Evolutionary conservation across 53 echinoderm and acorn worm genomes (phyloP), one percentile per base, ranked within the genome.

Genomic region (Holothuria scabra): DNA sequence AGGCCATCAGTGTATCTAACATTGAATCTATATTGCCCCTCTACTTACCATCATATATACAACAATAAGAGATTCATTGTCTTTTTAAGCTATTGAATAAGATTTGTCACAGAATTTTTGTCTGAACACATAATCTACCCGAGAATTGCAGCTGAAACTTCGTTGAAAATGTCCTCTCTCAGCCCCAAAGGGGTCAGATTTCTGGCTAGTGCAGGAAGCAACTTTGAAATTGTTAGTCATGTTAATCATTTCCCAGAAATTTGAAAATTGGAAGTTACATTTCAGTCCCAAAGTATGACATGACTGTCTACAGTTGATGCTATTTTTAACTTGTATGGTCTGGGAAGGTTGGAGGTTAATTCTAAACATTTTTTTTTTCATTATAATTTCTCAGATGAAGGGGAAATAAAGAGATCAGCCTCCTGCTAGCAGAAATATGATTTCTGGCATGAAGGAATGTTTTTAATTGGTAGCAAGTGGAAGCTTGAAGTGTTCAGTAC

Each of bases 341-440:
- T 46, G 48, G 48, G 18, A 33, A 71, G 71, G 71, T 71, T 26
- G 48, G 26, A 48, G 46, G 71, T 71, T 71, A 71, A 71, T 71
- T 71, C 71, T 44, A 71, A 71, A 71, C 71, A 71, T 71, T 46
- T 48, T 44, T 19, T n/a, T n/a, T n/a, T 44, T 34, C 20, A 20
- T 37, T 7, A 25, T 46, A n/a, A 72, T 32, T 25, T 72, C 48
- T 13, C 25, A 23, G 72, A 72, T 72, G n/a, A 41, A 72, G 8
- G 46, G n/a, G 72, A 72, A 72, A 72, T 72, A 72, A 44, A 72
- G 72, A 72, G 72, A 72, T 72, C 72, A 72, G 48, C 72, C 72
- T 72, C 72, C 72, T 72, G 72, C 72, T n/a, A 72, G 72, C 46
- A 72, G 34, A 25, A 48, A 72, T 46, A 72, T 72, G 72, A 72